Evolutionary conservation across 2,888 invertebrate genomes (phyloP), one percentile per base, ranked within the genome.

Genomic region (Lymantria monacha): DNA sequence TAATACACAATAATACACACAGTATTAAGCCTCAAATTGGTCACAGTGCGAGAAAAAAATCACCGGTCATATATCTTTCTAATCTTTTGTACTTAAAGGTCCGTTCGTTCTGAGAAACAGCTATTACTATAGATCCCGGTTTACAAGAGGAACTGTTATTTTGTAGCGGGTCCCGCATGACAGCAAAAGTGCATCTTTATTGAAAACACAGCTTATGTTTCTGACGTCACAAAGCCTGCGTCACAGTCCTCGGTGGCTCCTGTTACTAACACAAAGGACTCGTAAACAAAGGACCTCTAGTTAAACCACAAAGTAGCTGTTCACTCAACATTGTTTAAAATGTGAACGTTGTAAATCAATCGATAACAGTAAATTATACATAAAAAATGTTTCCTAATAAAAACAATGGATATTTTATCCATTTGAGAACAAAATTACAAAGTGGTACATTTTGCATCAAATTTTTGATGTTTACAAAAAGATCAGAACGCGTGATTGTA

Each of bases 111-210:
- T 71, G 46, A 79, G 87, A 87, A 89, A 68, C 69, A 69, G 63
- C 63, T 66, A 74, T 76, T 77, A 84, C 83, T 83, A 81, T 75
- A 72, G 81, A 70, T 86, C 84, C 87, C 85, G 87, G 83, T 88
- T 88, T 83, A 91, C 91, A 77, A 85, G 73, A 81, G 80, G 75
- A 81, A 86, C 90, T 85, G 90, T 91, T 91, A 89, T 67, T 71
- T 72, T 67, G 70, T 81, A 84, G 78, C 82, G 83, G 81, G 61
- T 43, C 66, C 74, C 63, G 77, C 70, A 70, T 80, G 81, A 81
- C 74, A 77, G 85, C 81, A 88, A 87, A 87, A 87, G 84, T 89
- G 85, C 79, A 85, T 83, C 87, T 84, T 84, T 79, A 75, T 81
- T 75, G 67, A 71, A 83, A 81, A 84, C 78, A 69, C 74, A 74